phyloP scores from a whole-genome alignment of 2,797 vertebrate species.

The Urosaurus nigricauda region DNA sequence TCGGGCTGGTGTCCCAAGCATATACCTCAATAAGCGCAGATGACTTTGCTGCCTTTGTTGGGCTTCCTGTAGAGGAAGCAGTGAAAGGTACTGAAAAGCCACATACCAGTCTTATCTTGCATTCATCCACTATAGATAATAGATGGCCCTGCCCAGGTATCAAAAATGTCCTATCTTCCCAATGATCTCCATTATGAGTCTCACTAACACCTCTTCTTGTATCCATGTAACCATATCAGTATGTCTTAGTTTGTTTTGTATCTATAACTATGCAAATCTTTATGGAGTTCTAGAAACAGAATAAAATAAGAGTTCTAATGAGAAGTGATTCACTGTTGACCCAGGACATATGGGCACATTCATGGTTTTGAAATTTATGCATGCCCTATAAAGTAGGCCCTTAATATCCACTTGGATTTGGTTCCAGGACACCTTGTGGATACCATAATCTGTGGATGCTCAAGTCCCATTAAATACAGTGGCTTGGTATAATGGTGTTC shows the following conservation, averaged over 20 bases:
- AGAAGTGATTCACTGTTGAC: not conserved
- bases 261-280: too few species aligned
- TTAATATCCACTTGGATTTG: too few species aligned
- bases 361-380: not conserved
- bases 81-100: slow-evolving; percentile 87
- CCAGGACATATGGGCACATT: not conserved
- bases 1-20: slow-evolving; percentile 93
- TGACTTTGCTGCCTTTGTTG: slow-evolving; percentile 95
- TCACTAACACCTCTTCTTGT: not conserved
- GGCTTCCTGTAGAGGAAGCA: slow-evolving; percentile 95
- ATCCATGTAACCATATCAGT: too few species aligned
- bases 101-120: not conserved
- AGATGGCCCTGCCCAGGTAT: not conserved
- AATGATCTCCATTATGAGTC: not conserved
- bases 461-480: too few species aligned
- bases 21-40: slow-evolving; percentile 96
- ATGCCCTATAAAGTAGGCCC: not conserved
- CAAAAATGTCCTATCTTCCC: not conserved
- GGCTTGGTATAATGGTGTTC: too few species aligned
- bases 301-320: not conserved
- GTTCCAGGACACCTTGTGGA: too few species aligned
- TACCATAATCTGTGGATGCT: too few species aligned
- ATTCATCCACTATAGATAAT: not conserved
- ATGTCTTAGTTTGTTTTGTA: too few species aligned
- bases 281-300: not conserved